Base-by-base conservation (phyloP, 1,140 invertebrate species). In the Phthorimaea operculella region DNA sequence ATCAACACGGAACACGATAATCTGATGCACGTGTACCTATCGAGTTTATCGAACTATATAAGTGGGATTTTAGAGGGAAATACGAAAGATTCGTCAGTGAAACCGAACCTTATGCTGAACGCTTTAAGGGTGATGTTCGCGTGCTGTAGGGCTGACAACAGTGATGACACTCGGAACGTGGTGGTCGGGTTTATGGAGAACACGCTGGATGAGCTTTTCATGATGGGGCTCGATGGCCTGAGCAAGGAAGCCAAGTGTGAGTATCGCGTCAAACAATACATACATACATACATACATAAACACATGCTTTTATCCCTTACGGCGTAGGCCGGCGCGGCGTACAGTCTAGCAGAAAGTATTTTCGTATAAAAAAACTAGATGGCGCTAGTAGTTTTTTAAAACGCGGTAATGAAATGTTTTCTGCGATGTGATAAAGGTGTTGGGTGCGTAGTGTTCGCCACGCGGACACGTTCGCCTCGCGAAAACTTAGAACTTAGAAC, bases 11-110 rank as follows among this genome's bases (percentile, higher is more conserved):
- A 77, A 56, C 76, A 79, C 48, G 78, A 85, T 49, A 80, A 72
- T 55, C 53, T 82, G n/a, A 82, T 64, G 10, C 77, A 82, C 63
- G 63, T 84, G 12, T 85, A 81, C 58, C 63, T 86, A 39, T 60
- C 70, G 14, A 79, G 70, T 57, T 57, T 85, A 15, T 59, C 66
- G 4, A 64, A 68, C 14, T 82, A 70, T 34, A 52, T 81, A 0
- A 60, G 52, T 6, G 21, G 21, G 21, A 28, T 28, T 28, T 6
- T 28, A 6, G 21, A 28, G 6, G 4, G 57, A 52, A 17, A 59
- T 53, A n/a, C 53, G 17, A 58, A 33, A 12, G 49, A 57, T 0
- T 33, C 17, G 9, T 39, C 33, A 11, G 14, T 68, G 1, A 53
- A 49, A 39, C 51, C 50, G 10, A 15, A 51, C 7, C 58, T 51